Evolutionary conservation across 2,113 vertebrate species (phyloP).

Genomic region (Alligator sinensis): DNA sequence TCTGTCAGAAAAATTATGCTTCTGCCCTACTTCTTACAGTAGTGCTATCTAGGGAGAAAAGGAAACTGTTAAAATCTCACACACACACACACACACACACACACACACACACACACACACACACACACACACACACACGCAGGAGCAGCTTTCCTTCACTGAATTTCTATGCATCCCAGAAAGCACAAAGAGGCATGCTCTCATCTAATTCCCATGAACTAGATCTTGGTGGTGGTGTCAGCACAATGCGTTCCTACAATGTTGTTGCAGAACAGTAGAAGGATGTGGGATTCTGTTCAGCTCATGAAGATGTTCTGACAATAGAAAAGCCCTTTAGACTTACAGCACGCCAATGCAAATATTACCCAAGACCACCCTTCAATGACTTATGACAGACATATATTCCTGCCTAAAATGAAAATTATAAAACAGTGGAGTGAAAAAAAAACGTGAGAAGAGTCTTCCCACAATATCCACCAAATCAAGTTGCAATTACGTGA

Average conservation of each 20-base stretch:
- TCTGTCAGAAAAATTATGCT: background rate
- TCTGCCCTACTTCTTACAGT: background rate
- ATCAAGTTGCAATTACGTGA: background rate
- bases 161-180: background rate
- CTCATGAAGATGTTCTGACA: rapidly evolving
- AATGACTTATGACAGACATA: background rate
- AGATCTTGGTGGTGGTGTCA: background rate
- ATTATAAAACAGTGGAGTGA: background rate
- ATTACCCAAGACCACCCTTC: background rate
- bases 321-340: background rate
- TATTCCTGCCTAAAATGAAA: background rate
- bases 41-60: background rate
- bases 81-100: background rate
- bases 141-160: background rate
- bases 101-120: background rate
- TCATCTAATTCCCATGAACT: background rate
- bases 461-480: background rate
- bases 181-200: background rate
- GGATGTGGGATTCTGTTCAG: too few species aligned
- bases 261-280: background rate
- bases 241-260: background rate
- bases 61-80: background rate
- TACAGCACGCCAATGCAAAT: background rate
- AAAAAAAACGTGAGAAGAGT: background rate
- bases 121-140: background rate